These are phyloP conservation scores for Meta bourneti DNA, from an alignment of 2,888 invertebrate species.

Conservation along the genomic window DNA sequence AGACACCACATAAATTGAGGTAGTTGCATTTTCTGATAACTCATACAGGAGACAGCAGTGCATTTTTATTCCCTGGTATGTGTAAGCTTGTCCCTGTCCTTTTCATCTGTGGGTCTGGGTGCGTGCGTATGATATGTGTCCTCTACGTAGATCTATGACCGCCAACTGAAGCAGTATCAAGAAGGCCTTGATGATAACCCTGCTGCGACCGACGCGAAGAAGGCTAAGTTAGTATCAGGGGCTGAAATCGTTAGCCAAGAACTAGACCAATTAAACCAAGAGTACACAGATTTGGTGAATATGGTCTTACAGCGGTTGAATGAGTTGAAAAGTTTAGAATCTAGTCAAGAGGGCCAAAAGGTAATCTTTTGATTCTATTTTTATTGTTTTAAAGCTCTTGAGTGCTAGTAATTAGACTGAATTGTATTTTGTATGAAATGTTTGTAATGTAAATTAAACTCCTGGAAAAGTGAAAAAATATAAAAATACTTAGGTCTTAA, in stretches of 20 bases:
- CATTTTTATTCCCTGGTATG: not conserved
- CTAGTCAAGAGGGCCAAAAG: constrained; percentile 86
- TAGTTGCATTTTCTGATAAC: too few species aligned
- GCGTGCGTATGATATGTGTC: constrained; percentile 61
- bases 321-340: constrained; percentile 86
- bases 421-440: too few species aligned
- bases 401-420: too few species aligned
- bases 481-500: too few species aligned
- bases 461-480: too few species aligned
- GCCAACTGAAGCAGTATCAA: constrained; percentile 90
- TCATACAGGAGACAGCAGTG: too few species aligned
- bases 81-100: constrained; percentile 16
- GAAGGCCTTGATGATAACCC: constrained; percentile 89
- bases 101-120: constrained; percentile 43
- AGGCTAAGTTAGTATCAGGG: constrained; percentile 82
- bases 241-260: constrained; percentile 89
- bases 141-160: constrained; percentile 88
- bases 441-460: too few species aligned
- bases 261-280: constrained; percentile 89
- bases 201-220: constrained; percentile 83
- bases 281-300: constrained; percentile 85
- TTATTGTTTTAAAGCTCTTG: not conserved
- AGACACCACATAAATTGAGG: too few species aligned
- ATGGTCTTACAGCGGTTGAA: constrained; percentile 84
- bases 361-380: constrained; percentile 59